A percentile compares a stretch with the other conserved stretches of the same genome.
Conservation (phyloP, 2,888 invertebrate species). For the Drosophila prolongata region DNA sequence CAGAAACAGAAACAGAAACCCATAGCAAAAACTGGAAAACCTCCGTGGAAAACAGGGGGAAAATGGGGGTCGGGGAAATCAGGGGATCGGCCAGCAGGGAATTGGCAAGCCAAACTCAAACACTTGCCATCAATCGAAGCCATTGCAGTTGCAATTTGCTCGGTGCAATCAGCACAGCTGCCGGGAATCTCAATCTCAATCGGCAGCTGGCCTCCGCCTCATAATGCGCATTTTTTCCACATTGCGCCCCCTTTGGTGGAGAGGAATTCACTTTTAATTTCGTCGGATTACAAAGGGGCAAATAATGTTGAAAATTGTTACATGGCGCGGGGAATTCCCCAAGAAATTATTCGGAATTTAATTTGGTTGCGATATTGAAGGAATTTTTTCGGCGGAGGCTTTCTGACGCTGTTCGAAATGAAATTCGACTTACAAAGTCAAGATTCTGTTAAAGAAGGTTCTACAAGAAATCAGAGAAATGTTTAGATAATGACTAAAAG, state of each 20-base stretch:
- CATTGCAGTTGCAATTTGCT: slow-evolving; percentile 37
- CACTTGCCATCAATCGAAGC: slow-evolving; percentile 45
- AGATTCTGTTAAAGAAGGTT: background rate
- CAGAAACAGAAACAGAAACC: slow-evolving; percentile 39
- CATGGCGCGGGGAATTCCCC: slow-evolving; percentile 3
- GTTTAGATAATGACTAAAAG: background rate
- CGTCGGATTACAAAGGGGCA: background rate
- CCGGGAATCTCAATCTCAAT: slow-evolving; percentile 34
- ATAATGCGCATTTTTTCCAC: slow-evolving; percentile 14
- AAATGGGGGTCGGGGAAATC: background rate
- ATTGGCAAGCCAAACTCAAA: slow-evolving; percentile 41
- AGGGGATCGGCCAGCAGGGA: slow-evolving; percentile 13
- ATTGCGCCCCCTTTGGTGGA: background rate
- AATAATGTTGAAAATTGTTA: slow-evolving; percentile 22
- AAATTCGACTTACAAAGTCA: background rate
- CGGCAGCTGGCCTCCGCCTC: slow-evolving; percentile 16
- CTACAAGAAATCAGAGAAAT: background rate
- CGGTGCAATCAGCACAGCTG: slow-evolving; percentile 36
- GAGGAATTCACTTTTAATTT: slow-evolving; percentile 25
- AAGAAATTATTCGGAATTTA: slow-evolving; percentile 11
- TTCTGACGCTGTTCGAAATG: background rate
- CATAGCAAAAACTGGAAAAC: slow-evolving; percentile 8
- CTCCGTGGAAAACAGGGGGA: background rate
- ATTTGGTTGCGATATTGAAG: slow-evolving; percentile 7
- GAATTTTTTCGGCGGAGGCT: background rate